A percentile compares a stretch with the other conserved stretches of the same genome.
phyloP scores from a whole-genome alignment of 2,797 vertebrate genomes.

The Anabas testudineus region DNA sequence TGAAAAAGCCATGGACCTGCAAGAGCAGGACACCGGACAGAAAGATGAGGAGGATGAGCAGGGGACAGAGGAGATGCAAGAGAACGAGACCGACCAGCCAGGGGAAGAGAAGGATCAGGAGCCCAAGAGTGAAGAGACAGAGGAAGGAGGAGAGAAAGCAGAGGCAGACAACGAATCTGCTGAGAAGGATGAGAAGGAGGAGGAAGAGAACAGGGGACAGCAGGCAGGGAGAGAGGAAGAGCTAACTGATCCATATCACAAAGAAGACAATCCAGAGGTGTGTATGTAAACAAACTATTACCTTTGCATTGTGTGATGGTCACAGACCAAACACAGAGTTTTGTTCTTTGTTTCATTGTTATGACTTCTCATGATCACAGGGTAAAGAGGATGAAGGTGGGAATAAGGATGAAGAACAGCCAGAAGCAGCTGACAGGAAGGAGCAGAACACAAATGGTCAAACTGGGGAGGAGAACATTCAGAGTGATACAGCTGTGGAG shows the following conservation, averaged over 20 bases:
- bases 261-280: conserved; percentile 89
- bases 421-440: conserved; percentile 87
- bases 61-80: conserved; percentile 69
- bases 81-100: conserved; percentile 68
- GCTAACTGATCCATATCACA: conserved; percentile 70
- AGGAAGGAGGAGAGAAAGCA: conserved; percentile 64
- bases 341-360: neutral
- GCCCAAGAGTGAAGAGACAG: conserved; percentile 73
- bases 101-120: conserved; percentile 74
- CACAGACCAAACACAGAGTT: neutral
- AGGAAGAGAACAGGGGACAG: conserved; percentile 65
- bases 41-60: conserved; percentile 70
- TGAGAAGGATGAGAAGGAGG: conserved; percentile 65
- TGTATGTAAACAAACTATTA: neutral
- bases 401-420: conserved; percentile 80
- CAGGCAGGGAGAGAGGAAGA: conserved; percentile 72
- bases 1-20: conserved; percentile 82
- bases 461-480: conserved; percentile 90
- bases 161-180: conserved; percentile 74
- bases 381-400: conserved; percentile 77
- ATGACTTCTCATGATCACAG: conserved; percentile 26
- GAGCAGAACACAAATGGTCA: conserved; percentile 89
- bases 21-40: conserved; percentile 72
- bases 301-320: neutral
- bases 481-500: conserved; percentile 92